Base-by-base conservation (phyloP, 2,888 invertebrate species). In the Yponomeuta plumbellus region DNA sequence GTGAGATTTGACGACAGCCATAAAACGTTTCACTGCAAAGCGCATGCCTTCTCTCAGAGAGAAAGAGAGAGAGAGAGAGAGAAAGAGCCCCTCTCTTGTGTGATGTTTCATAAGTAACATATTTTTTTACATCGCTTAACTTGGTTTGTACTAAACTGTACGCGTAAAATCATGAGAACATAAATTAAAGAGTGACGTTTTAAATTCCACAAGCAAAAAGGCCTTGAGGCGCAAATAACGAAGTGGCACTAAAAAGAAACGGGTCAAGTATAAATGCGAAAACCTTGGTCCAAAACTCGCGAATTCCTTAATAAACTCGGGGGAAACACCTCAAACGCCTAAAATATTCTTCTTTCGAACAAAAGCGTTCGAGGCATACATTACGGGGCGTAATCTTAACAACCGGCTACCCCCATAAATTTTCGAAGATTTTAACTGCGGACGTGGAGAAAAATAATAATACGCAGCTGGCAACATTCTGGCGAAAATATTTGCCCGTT, bases 401-500 rank as follows among this genome's bases (percentile, higher is more conserved):
- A 17, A 17, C 44, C 44, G 17, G 44, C 44, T 13, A 52, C 44
- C 44, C 44, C 13, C 44, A 52, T 52, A 52, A 52, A 52, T 52
- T 52, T 52, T 52, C 44, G 44, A 52, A 52, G 44, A 52, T 52
- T 52, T 52, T 52, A 52, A 52, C 44, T 52, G 44, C 44, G 3
- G 44, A 52, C 44, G 17, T 13, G 44, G 44, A 52, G 44, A 52
- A 52, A 52, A 52, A 52, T 52, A 52, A 52, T 17, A 52, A 52
- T 52, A 52, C 44, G 44, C 44, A 52, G 44, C 44, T 52, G 44
- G 44, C 44, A 52, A 52, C 44, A 52, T 52, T 52, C 17, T 52
- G 44, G 44, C 17, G 44, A 17, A 17, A 52, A 52, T 52, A 17
- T 13, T 52, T 52, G 2, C 17, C 44, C 44, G 44, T 17, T 13